Base-by-base conservation (phyloP, 1,140 invertebrate genomes). In the Lepidurus couesii region DNA sequence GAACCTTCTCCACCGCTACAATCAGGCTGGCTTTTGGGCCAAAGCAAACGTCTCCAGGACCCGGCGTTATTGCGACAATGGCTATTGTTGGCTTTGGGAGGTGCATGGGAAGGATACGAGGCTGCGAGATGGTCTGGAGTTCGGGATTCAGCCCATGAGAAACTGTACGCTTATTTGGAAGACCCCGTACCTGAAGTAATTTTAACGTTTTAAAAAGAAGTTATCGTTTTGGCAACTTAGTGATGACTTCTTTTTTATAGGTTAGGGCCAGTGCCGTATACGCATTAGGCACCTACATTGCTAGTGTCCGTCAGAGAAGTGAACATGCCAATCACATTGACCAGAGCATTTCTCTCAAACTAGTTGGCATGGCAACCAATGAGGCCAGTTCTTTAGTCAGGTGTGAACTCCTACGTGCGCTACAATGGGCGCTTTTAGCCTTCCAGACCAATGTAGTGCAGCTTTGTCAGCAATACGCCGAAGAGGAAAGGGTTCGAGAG, bases 71-170 rank as follows among this genome's bases (percentile, higher is more conserved):
- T 98, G 24, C 87, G 94, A 44, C 92, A 95, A 84, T 99, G 97
- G 97, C 87, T 98, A 73, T 93, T 94, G 79, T 91, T 99, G 75
- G 96, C 94, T 84, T 88, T 99, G 75, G 96, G 94, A n/a, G 88
- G 94, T 83, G 88, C 97, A 43, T 99, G 97, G 98, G 91, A 93
- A 80, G 92, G 95, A 83, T 97, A 93, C 85, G 94, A 97, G 83
- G 91, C 92, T 83, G 96, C 97, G 26, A 89, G 95, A 79, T 98
- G 97, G 96, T 95, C 93, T 75, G 97, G 95, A 10, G 96, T 96
- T 13, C 87, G 97, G n/a, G 95, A 98, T 84, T 91, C 92, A 80
- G 96, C 97, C 8, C 95, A 98, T 86, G 97, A 98, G 85, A 98
- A 98, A 86, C 88, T 98, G 1, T 94, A 91, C 82, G 89, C 86